These are phyloP conservation scores for Gastrophysa polygoni DNA, from an alignment of 2,888 invertebrate species.

Conservation along the genomic window DNA sequence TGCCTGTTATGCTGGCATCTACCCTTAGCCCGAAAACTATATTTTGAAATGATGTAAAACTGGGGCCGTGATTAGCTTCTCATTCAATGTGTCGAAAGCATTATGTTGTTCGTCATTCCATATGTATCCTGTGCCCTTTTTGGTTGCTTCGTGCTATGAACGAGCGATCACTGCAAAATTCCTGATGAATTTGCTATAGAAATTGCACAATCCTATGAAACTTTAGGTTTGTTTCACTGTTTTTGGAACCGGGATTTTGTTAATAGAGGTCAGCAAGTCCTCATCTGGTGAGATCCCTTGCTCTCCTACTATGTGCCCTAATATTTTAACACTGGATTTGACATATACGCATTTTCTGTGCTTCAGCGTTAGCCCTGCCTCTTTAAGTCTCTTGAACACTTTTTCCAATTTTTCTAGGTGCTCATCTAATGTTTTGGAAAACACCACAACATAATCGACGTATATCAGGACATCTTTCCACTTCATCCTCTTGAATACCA, in stretches of 20 bases:
- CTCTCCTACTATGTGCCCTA: slow-evolving; percentile 38
- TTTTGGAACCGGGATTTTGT: slow-evolving; percentile 29
- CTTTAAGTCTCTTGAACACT: slow-evolving; percentile 29
- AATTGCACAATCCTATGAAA: slow-evolving; percentile 36
- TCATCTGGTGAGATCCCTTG: slow-evolving; percentile 25
- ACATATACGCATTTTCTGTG: slow-evolving; percentile 24
- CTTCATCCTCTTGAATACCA: too few species aligned
- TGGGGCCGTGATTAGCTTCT: slow-evolving; percentile 26
- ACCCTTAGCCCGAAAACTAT: not conserved
- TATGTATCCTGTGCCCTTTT: too few species aligned
- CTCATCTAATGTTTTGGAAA: too few species aligned
- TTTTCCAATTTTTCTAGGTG: not conserved
- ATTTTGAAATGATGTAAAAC: slow-evolving; percentile 21
- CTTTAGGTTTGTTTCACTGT: slow-evolving; percentile 26
- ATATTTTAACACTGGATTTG: slow-evolving; percentile 34
- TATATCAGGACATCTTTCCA: too few species aligned
- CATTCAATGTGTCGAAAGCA: slow-evolving; percentile 21
- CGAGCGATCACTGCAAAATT: slow-evolving; percentile 28
- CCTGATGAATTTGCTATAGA: slow-evolving; percentile 32
- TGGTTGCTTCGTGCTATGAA: too few species aligned
- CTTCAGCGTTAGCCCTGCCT: slow-evolving; percentile 32
- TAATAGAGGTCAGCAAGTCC: slow-evolving; percentile 16
- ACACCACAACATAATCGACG: too few species aligned
- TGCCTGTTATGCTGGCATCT: slow-evolving; percentile 29
- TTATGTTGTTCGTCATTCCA: not conserved